phyloP scores from a whole-genome alignment of 2,888 invertebrate species.

The Penaeus monodon region DNA sequence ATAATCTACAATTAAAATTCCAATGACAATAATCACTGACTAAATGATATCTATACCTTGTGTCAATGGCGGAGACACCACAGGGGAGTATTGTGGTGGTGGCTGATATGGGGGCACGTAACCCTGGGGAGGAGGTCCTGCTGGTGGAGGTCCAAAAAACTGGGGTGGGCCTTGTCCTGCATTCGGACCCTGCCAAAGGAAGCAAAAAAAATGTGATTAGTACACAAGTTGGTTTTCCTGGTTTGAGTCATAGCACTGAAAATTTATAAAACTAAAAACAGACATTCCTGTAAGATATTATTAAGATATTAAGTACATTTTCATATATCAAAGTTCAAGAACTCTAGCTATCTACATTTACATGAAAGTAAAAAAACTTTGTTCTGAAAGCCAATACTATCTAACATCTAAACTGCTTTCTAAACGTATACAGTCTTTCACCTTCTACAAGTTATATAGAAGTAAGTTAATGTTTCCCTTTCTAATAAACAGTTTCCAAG shows the following conservation, averaged over 20 bases:
- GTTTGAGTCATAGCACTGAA: background rate
- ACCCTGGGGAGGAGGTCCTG: slow-evolving; percentile 64
- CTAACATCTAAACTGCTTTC: no score
- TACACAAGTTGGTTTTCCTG: background rate
- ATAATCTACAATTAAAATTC: background rate
- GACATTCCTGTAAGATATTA: no score
- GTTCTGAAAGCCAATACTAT: no score
- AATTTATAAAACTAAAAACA: background rate
- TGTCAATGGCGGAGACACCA: slow-evolving; percentile 62
- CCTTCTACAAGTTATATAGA: no score
- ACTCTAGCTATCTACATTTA: no score
- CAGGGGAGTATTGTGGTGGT: slow-evolving; percentile 61
- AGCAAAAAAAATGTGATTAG: background rate
- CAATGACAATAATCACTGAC: no score
- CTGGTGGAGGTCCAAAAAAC: slow-evolving; percentile 60
- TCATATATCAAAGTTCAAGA: no score
- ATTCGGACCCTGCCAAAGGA: slow-evolving; percentile 53
- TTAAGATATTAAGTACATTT: no score
- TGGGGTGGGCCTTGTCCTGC: slow-evolving; percentile 62
- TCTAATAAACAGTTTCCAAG: no score
- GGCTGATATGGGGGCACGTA: slow-evolving; percentile 63
- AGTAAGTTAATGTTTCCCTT: no score
- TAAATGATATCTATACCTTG: slow-evolving; percentile 51
- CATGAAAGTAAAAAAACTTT: no score
- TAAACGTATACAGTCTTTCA: no score